Conservation (phyloP, 2,888 invertebrate species). For the Gymnocheta viridis region DNA sequence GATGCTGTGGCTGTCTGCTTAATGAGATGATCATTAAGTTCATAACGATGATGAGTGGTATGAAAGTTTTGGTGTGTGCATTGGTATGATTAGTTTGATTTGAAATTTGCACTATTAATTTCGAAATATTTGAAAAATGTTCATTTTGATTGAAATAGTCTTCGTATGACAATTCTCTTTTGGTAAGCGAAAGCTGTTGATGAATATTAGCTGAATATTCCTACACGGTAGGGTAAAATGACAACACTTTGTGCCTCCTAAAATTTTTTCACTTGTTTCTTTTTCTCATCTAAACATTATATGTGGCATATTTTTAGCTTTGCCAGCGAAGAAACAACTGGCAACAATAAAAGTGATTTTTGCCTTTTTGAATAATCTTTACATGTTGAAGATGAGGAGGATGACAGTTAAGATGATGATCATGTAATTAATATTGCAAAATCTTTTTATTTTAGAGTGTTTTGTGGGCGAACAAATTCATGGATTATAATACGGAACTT, state of each 20-base stretch:
- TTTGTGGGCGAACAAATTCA: constrained; percentile 19
- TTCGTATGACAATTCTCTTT: neutral
- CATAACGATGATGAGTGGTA: constrained; percentile 26
- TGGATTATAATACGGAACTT: neutral
- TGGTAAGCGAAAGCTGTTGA: too few species aligned
- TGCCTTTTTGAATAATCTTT: neutral
- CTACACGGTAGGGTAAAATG: neutral
- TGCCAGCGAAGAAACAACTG: neutral
- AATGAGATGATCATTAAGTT: constrained; percentile 10
- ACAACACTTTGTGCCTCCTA: neutral
- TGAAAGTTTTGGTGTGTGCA: neutral
- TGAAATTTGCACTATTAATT: neutral
- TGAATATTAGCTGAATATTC: neutral
- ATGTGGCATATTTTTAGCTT: neutral
- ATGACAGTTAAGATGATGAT: constrained; percentile 7
- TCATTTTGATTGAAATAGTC: too few species aligned
- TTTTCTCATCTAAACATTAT: neutral
- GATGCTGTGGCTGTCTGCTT: constrained; percentile 2
- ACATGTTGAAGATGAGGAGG: neutral
- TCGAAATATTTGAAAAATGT: too few species aligned
- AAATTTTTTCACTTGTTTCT: neutral
- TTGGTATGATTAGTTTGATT: neutral
- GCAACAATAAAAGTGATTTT: constrained; percentile 22
- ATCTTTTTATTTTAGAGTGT: constrained; percentile 29
- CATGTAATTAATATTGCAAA: constrained; percentile 40